Evolutionary conservation across 2,888 invertebrate genomes (phyloP), one percentile per base, ranked within the genome.

Genomic region (Candidula unifasciata): DNA sequence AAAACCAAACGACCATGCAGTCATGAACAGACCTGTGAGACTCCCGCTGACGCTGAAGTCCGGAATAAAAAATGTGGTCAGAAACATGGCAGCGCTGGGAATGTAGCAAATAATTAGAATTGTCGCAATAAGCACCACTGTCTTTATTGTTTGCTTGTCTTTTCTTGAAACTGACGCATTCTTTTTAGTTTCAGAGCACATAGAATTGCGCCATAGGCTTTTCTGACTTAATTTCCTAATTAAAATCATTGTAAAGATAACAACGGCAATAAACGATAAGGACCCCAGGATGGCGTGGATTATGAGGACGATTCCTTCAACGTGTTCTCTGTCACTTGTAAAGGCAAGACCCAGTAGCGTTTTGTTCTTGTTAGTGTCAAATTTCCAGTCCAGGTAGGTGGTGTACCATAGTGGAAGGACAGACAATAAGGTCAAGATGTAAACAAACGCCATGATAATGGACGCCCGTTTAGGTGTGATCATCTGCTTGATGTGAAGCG

Each of bases 341-440:
- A 60, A 60, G 8, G n/a, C 30, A 10, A 82, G 27, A n/a, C 74
- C 82, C 21, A 82, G 35, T 3, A 73, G 60, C 0, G 82, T 60
- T 35, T 13, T 64, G n/a, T 82, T 82, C 35, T 3, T 6, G 18
- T 27, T 57, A 8, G 82, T 60, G 21, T 74, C 57, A 33, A 73
- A 82, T 18, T 37, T 82, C 82, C 82, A 82, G 64, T 18, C 74
- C 3, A 82, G n/a, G 60, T 27, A 64, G 6, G 37, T 44, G 1
- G 82, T 66, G n/a, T 5, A 74, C 27, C 74, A 82, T 27, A 44
- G 18, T 54, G 82, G 82, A 10, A 74, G 27, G 3, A 82, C 24
- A n/a, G 74, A 74, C 3, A 44, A 3, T 13, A 74, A 24, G 27
- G 60, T 52, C n/a, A 64, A 8, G 0, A 13, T 35, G 44, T 82